These are phyloP conservation scores for Popillia japonica DNA, from an alignment of 1,140 invertebrate genomes.

Conservation along the genomic window DNA sequence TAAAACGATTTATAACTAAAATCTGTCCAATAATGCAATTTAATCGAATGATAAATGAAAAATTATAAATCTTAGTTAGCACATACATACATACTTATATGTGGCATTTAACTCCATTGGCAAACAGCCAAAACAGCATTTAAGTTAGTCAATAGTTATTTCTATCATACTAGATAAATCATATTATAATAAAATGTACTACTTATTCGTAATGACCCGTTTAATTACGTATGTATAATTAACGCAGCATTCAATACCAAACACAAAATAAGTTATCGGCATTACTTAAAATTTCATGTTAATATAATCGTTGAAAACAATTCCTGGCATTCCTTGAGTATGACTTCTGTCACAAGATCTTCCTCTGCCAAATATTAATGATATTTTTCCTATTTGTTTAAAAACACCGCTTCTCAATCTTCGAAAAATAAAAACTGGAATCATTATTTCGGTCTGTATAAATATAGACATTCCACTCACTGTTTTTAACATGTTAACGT, in stretches of 20 bases:
- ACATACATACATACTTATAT: too few species aligned
- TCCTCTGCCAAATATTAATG: not conserved
- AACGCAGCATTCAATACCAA: not conserved
- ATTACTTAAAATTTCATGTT: not conserved
- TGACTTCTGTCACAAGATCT: not conserved
- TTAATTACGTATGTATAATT: too few species aligned
- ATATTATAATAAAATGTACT: too few species aligned
- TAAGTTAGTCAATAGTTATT: too few species aligned
- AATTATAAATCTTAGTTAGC: too few species aligned
- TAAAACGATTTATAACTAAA: too few species aligned
- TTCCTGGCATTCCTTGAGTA: not conserved
- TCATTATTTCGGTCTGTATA: constrained; percentile 30
- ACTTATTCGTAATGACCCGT: too few species aligned
- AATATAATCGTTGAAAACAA: not conserved
- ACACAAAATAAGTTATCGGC: not conserved
- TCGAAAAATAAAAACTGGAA: constrained; percentile 9
- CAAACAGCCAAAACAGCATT: too few species aligned
- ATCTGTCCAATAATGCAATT: too few species aligned
- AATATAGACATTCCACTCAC: constrained; percentile 37
- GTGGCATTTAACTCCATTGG: too few species aligned
- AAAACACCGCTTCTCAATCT: not conserved
- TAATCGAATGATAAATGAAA: too few species aligned
- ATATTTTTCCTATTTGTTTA: not conserved
- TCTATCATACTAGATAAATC: too few species aligned
- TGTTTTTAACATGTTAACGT: constrained; percentile 34